Percentiles rank a stretch among this genome's conserved stretches.
Conservation (phyloP, 2,797 vertebrate species). For the Gallinago stenura region DNA sequence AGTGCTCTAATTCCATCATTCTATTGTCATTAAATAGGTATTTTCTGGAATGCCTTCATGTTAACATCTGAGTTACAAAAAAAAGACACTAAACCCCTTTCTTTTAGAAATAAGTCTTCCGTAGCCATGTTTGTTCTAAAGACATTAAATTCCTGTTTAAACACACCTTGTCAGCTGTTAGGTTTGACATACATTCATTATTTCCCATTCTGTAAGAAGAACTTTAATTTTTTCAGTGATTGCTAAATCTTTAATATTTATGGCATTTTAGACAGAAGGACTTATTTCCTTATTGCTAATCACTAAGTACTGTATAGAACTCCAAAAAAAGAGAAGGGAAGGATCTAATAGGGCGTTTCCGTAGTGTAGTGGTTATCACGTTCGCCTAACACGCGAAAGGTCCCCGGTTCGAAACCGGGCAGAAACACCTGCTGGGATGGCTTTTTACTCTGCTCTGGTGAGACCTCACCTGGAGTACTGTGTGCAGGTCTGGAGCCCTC, state of each 20-base stretch:
- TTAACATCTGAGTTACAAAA: not conserved
- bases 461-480: too few species aligned
- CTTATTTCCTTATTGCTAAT: not conserved
- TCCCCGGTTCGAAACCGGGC: too few species aligned
- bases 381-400: too few species aligned
- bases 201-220: not conserved
- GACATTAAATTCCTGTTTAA: not conserved
- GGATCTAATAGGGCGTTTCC: not conserved
- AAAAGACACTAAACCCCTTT: not conserved
- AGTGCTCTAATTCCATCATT: conserved; percentile 7
- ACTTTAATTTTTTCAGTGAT: not conserved
- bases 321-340: not conserved
- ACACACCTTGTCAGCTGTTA: not conserved
- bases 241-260: not conserved
- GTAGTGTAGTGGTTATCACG: too few species aligned
- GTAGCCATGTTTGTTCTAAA: not conserved
- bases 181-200: not conserved
- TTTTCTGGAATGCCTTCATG: conserved; percentile 16
- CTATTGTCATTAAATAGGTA: not conserved
- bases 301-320: not conserved
- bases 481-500: too few species aligned
- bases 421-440: too few species aligned
- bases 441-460: too few species aligned
- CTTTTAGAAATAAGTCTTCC: not conserved
- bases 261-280: not conserved